Base-by-base conservation (phyloP, 2,797 vertebrate species). In the Sebastes flavidus region DNA sequence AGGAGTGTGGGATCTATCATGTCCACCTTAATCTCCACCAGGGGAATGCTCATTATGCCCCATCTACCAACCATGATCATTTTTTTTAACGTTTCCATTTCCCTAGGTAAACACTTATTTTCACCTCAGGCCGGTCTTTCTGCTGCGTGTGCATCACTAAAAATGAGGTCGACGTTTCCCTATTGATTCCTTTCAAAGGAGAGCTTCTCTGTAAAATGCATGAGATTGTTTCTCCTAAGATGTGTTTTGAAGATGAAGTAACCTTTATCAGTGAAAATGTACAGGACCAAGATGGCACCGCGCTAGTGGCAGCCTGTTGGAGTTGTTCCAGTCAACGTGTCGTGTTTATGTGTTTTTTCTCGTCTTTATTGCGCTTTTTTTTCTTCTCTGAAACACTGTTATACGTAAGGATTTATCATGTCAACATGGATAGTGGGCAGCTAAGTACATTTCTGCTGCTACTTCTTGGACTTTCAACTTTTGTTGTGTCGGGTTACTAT, bases 31-130 rank as follows among this genome's bases (percentile, higher is more conserved):
- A 94, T 88, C 77, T 85, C 69, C 73, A 79, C 54, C 90, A 5
- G 46, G 90, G 91, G 90, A 90, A 91, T 90, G 89, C 88, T 92
- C 87, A 92, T 93, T 94, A 93, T 84, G 78, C 67, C 77, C 49
- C 75, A 81, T 89, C 76, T 86, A 83, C 9, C 74, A 60, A 52
- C 83, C 80, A 61, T 89, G 87, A 93, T 92, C 76, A 69, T 89
- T 87, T 91, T 74, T 80, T 90, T 69, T 75, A 85, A 75, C 55
- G 59, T 85, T 88, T 86, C 76, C 73, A 88, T 89, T 90, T 93
- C 91, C 87, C 88, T 63, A 32, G 90, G 74, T 88, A 90, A 93
- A 92, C 69, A 82, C 79, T 89, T 88, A 89, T 82, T 85, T 89
- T 87, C 87, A 87, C 67, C 82, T 49, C 61, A 5, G 79, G 77